Percentiles rank a stretch among this genome's conserved stretches.
Conservation (phyloP, 2,888 invertebrate species). For the Tribolium freemani region DNA sequence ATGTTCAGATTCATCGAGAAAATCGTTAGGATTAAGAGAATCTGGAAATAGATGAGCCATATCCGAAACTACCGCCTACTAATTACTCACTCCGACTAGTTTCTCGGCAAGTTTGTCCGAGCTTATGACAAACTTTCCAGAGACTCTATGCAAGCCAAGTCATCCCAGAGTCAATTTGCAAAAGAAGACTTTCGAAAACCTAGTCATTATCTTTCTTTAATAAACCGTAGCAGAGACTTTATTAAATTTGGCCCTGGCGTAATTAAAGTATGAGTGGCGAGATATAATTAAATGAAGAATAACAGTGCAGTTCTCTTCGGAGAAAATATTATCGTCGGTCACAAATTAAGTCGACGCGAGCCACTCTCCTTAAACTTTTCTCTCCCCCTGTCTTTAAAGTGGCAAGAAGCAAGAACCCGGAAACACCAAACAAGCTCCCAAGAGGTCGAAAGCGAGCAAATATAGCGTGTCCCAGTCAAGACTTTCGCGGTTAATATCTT, state of each 20-base stretch:
- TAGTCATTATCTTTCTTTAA: constrained; percentile 21
- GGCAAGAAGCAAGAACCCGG: constrained; percentile 3
- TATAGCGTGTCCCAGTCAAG: background rate
- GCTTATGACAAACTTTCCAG: background rate
- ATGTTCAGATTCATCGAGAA: constrained; percentile 11
- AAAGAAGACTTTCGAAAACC: background rate
- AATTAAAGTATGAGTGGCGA: constrained; percentile 40
- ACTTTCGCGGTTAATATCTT: too few species aligned
- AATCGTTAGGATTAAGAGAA: constrained; percentile 20
- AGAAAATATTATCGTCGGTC: constrained; percentile 30
- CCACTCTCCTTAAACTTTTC: constrained; percentile 13
- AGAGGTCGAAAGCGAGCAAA: constrained; percentile 23
- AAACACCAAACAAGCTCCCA: constrained; percentile 18
- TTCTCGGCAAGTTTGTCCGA: constrained; percentile 4
- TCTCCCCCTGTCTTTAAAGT: constrained; percentile 15
- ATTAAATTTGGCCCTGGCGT: constrained; percentile 33
- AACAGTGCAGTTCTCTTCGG: constrained; percentile 33
- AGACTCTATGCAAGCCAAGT: background rate
- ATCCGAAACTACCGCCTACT: constrained; percentile 2
- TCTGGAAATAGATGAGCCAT: background rate
- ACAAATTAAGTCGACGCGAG: constrained; percentile 27
- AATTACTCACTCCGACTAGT: constrained; percentile 18
- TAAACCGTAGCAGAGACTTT: constrained; percentile 34
- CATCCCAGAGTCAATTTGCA: constrained; percentile 1
- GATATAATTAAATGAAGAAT: constrained; percentile 40